Evolutionary conservation across 2,113 vertebrate species (phyloP), one percentile per base, ranked within the genome.

Genomic region (Lophura nycthemera): DNA sequence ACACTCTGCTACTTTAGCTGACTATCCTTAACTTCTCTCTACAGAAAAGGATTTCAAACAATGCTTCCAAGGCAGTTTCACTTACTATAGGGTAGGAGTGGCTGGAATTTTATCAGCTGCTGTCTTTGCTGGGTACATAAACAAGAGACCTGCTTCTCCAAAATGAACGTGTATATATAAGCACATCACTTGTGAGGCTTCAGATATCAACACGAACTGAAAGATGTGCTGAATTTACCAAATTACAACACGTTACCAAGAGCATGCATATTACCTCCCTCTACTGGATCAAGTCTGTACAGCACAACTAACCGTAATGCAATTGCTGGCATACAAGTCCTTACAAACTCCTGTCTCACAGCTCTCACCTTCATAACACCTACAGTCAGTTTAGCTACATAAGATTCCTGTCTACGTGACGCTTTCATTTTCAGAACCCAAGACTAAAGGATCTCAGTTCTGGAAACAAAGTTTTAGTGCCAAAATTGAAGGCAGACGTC

Each of bases 241-340:
- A 48, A 24, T 11, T 13, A 18, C 4, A 52, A 4, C 74, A 59
- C 27, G 3, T 10, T 38, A 21, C 21, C 30, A 47, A 85, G 42
- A 18, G 30, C 47, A 48, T 73, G 83, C 4, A 20, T 75, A 38
- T 88, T 86, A 42, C 79, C 79, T 92, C 96, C 97, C 96, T 96
- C 97, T 97, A 15, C 57, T 8, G 96, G 90, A 48, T 43, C n/a
- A 42, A 72, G n/a, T 38, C 36, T 34, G 47, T 34, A 82, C 3
- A 40, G 76, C 73, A 32, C 73, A n/a, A 11, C 0, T 36, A 32
- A 2, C 38, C 5, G 9, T 19, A 8, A 36, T 19, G 27, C 22
- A 34, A 9, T 2, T 48, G 42, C 83, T 57, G 21, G 10, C 52
- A 34, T 59, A 48, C 30, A 50, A 71, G 21, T 10, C 72, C 13